Percentiles rank a stretch among this genome's conserved stretches.
These are phyloP conservation scores for Podarcis muralis DNA, from an alignment of 2,113 vertebrate species.

Conservation along the genomic window DNA sequence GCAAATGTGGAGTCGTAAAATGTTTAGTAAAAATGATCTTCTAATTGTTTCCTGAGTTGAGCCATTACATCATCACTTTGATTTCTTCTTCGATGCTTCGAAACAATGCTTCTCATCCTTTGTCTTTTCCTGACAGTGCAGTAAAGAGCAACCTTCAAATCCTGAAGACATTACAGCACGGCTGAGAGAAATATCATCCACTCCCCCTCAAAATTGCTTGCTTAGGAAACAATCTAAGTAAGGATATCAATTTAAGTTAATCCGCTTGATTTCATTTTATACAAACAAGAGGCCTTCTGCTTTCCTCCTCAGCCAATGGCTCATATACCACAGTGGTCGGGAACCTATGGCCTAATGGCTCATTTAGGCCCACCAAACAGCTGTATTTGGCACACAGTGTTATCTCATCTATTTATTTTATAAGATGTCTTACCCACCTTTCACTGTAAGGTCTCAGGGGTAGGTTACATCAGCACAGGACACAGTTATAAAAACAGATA, in stretches of 20 bases:
- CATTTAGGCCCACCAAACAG: too few species aligned
- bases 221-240: not conserved
- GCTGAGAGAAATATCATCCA: slow-evolving; percentile 46
- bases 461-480: too few species aligned
- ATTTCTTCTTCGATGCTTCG: slow-evolving; percentile 49
- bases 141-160: slow-evolving; percentile 37
- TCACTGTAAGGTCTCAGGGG: too few species aligned
- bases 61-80: slow-evolving; percentile 68
- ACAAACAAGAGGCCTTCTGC: slow-evolving; percentile 48
- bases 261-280: not conserved
- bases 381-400: too few species aligned
- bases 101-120: slow-evolving; percentile 37
- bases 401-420: too few species aligned
- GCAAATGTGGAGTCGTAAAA: slow-evolving; percentile 70
- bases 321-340: not conserved
- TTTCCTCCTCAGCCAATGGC: slow-evolving; percentile 46
- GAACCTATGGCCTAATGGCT: too few species aligned
- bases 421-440: too few species aligned
- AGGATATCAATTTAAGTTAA: not conserved
- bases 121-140: slow-evolving; percentile 44
- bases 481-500: too few species aligned
- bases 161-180: slow-evolving; percentile 45
- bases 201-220: not conserved
- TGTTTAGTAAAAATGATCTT: slow-evolving; percentile 69
- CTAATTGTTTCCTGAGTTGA: slow-evolving; percentile 72